A percentile compares a stretch with the other conserved stretches of the same genome.
phyloP scores from a whole-genome alignment of 2,113 vertebrate species.

The Alectura lathami region DNA sequence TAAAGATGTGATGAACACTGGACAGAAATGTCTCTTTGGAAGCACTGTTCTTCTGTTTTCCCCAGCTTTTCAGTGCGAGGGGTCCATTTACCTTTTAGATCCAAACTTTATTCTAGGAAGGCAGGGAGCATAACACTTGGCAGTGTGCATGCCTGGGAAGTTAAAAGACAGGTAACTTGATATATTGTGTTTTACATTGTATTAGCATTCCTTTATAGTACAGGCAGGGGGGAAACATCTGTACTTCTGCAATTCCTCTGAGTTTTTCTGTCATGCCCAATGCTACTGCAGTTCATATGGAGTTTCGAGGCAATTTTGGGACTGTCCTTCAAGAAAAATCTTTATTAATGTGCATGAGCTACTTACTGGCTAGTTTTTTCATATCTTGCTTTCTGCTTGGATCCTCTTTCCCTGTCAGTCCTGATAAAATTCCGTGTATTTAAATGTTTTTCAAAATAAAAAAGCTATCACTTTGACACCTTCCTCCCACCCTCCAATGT shows the following conservation, averaged over 20 bases:
- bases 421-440: background rate
- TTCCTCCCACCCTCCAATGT: background rate
- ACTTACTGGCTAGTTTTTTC: background rate
- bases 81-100: background rate
- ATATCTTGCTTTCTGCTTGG: background rate
- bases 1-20: background rate
- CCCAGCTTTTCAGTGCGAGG: background rate
- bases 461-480: background rate
- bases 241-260: background rate
- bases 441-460: background rate
- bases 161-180: background rate
- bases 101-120: background rate
- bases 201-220: background rate
- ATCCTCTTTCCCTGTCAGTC: background rate
- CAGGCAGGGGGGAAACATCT: background rate
- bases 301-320: background rate
- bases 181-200: too few relatives aligned
- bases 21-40: background rate
- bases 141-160: background rate
- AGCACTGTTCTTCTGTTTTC: background rate
- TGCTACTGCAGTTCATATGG: background rate
- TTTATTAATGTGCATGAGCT: background rate
- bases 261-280: background rate
- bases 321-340: background rate
- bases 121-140: background rate